Percentiles rank a stretch among this genome's conserved stretches.
Evolutionary conservation across 2,888 invertebrate species (phyloP).

Genomic region (Eudasyphora cyanicolor): DNA sequence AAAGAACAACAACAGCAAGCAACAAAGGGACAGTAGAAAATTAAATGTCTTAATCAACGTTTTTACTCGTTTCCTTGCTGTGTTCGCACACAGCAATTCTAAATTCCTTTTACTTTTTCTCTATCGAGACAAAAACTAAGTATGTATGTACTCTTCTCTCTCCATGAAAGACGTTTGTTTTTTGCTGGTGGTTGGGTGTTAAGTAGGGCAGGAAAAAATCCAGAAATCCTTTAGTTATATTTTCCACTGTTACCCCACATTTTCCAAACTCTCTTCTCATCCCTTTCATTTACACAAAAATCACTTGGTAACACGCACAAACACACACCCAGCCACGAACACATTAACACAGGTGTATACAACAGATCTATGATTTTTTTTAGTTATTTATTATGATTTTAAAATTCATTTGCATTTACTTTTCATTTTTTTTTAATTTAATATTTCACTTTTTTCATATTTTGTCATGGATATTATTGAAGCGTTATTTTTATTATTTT

Average conservation of each 20-base stretch:
- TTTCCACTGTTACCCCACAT: not conserved
- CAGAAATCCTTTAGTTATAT: not conserved
- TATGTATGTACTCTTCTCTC: not conserved
- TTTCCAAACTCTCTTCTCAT: not conserved
- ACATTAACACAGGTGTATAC: slow-evolving; percentile 10
- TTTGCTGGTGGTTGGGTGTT: not conserved
- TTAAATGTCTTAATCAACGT: not conserved
- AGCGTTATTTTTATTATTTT: slow-evolving; percentile 4
- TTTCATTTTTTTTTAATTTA: not conserved
- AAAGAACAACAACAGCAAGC: not conserved
- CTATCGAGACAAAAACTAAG: too few species aligned
- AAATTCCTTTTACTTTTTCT: not conserved
- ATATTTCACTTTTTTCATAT: slow-evolving; percentile 22
- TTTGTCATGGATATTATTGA: slow-evolving; percentile 14
- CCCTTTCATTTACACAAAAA: not conserved
- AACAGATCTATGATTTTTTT: not conserved
- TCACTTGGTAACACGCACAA: not conserved
- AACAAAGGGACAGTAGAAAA: not conserved
- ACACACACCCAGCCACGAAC: not conserved
- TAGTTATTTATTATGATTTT: not conserved
- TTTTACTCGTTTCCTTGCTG: too few species aligned
- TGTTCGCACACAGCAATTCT: not conserved
- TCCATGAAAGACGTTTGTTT: not conserved
- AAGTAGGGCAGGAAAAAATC: not conserved
- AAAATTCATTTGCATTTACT: not conserved